Conservation (phyloP, 2,797 vertebrate species). For the Myotis planiceps region DNA sequence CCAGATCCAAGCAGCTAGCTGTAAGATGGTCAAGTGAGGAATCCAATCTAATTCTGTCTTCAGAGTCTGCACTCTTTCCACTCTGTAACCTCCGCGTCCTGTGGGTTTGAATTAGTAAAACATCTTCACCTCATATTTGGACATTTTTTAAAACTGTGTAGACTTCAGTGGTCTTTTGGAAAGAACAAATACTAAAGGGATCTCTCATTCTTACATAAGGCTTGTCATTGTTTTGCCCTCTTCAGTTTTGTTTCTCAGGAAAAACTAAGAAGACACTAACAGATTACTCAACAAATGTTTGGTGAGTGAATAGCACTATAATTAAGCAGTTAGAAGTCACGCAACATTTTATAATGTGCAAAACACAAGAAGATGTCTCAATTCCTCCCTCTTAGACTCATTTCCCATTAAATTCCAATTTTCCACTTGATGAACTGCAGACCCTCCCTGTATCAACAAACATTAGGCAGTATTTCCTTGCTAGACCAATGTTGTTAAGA, state of each 20-base stretch:
- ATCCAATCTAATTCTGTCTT: not conserved
- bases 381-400: constrained; percentile 58
- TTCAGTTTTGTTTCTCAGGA: constrained; percentile 40
- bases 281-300: constrained; percentile 67
- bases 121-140: not conserved
- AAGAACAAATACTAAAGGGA: not conserved
- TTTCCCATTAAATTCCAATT: constrained; percentile 73
- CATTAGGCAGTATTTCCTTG: constrained; percentile 28
- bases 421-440: constrained; percentile 70
- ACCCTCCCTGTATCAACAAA: constrained; percentile 64
- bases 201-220: not conserved
- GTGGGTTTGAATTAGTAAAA: not conserved
- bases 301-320: constrained; percentile 51
- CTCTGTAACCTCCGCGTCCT: not conserved
- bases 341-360: constrained; percentile 54
- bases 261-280: constrained; percentile 43
- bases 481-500: constrained; percentile 17
- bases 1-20: not conserved
- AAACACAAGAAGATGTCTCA: constrained; percentile 76
- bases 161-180: not conserved
- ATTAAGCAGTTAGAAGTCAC: constrained; percentile 68
- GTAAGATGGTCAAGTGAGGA: not conserved
- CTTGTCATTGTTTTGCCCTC: not conserved
- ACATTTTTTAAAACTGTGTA: not conserved
- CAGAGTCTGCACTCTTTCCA: not conserved